Conservation (phyloP, 2,113 vertebrate species). For the Megaptera novaeangliae region DNA sequence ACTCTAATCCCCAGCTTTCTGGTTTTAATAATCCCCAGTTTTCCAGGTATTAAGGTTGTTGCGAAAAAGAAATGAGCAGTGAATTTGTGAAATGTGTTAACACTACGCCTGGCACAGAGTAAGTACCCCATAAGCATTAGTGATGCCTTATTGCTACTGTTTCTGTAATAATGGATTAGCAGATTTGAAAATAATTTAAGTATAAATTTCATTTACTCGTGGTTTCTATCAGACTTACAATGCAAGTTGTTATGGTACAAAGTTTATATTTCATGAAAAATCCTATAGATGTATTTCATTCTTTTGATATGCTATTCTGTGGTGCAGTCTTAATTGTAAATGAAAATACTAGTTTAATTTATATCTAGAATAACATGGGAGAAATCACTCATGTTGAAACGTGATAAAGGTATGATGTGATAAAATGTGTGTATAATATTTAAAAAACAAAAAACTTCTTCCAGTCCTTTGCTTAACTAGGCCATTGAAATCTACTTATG, state of each 20-base stretch:
- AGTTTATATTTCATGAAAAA: background rate
- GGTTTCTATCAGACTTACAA: background rate
- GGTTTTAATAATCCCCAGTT: background rate
- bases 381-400: background rate
- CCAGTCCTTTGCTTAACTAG: background rate
- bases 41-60: background rate
- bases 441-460: background rate
- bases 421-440: background rate
- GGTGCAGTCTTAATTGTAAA: background rate
- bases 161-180: background rate
- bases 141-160: background rate
- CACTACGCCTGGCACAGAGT: background rate
- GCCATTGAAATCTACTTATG: background rate
- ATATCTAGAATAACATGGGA: background rate
- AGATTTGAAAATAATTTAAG: background rate
- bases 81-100: background rate
- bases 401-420: background rate
- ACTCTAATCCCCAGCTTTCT: background rate
- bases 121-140: background rate
- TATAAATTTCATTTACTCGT: background rate
- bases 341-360: background rate
- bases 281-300: background rate
- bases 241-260: background rate
- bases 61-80: background rate
- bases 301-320: background rate